Conservation (phyloP, 2,113 vertebrate species). For the Thalassarche chlororhynchos region DNA sequence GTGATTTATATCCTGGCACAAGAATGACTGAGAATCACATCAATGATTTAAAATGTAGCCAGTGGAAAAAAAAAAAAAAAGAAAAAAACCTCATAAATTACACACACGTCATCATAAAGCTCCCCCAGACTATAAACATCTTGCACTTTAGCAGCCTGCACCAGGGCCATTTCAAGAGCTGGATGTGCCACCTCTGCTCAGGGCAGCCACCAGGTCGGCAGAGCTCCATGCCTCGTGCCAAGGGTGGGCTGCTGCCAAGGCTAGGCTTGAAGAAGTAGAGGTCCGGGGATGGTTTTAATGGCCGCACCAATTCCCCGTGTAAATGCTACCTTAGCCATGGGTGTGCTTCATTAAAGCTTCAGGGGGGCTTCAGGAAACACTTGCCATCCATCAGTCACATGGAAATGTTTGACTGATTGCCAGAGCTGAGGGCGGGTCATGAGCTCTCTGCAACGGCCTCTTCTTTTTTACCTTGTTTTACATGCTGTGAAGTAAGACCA, state of each 20-base stretch:
- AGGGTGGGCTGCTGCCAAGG: not conserved
- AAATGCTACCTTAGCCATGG: not conserved
- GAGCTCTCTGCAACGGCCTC: not conserved
- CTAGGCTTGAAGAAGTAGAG: not conserved
- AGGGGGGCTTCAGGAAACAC: not conserved
- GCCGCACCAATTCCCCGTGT: not conserved
- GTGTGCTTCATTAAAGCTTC: not conserved
- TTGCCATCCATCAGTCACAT: not conserved
- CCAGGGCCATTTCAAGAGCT: not conserved
- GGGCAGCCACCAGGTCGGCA: not conserved
- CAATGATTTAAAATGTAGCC: constrained; percentile 7
- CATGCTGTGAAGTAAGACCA: not conserved
- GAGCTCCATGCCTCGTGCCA: rapidly evolving
- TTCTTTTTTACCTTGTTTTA: not conserved
- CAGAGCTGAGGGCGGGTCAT: not conserved
- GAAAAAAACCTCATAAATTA: not conserved
- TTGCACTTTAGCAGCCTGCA: not conserved
- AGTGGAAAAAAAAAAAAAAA: not conserved
- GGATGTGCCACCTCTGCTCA: not conserved
- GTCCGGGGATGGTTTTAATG: not conserved
- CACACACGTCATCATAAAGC: not conserved
- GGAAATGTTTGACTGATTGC: not conserved
- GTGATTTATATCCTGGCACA: constrained; percentile 30
- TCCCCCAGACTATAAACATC: not conserved
- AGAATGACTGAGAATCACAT: constrained; percentile 15